phyloP scores from a whole-genome alignment of 2,113 vertebrate species.

The Hippocampus mohnikei region DNA sequence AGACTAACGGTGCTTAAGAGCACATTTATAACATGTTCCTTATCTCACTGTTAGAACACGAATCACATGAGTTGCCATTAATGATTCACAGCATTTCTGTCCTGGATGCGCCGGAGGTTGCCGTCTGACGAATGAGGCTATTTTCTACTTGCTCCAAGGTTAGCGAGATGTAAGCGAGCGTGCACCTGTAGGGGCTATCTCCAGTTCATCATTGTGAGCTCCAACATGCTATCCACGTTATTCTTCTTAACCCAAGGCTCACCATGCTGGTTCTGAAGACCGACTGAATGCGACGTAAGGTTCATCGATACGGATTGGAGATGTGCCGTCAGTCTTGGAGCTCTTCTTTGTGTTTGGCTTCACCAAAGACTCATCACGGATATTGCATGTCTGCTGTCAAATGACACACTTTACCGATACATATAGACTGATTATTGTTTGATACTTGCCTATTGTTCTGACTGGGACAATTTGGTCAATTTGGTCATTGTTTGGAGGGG shows the following conservation, averaged over 20 bases:
- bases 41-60: conserved; percentile 10
- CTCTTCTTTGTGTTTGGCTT: conserved; percentile 4
- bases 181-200: conserved; percentile 31
- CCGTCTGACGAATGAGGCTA: conserved; percentile 57
- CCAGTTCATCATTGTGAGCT: conserved; percentile 42
- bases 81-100: conserved; percentile 37
- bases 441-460: not conserved
- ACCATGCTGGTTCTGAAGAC: conserved; percentile 41
- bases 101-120: conserved; percentile 44
- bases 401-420: not conserved
- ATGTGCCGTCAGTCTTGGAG: conserved; percentile 2
- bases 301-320: conserved; percentile 20
- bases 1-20: conserved; percentile 13
- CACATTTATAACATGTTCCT: conserved; percentile 13
- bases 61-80: conserved; percentile 41
- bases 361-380: not conserved
- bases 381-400: not conserved
- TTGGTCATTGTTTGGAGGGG: not conserved
- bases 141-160: conserved; percentile 54
- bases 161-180: conserved; percentile 34
- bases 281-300: conserved; percentile 5
- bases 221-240: conserved; percentile 45
- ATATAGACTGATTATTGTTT: not conserved
- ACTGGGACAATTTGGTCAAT: not conserved
- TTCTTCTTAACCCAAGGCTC: conserved; percentile 36